Percentiles rank a stretch among this genome's conserved stretches.
Evolutionary conservation across 2,888 invertebrate genomes (phyloP).

Genomic region (Caenorhabditis japonica): DNA sequence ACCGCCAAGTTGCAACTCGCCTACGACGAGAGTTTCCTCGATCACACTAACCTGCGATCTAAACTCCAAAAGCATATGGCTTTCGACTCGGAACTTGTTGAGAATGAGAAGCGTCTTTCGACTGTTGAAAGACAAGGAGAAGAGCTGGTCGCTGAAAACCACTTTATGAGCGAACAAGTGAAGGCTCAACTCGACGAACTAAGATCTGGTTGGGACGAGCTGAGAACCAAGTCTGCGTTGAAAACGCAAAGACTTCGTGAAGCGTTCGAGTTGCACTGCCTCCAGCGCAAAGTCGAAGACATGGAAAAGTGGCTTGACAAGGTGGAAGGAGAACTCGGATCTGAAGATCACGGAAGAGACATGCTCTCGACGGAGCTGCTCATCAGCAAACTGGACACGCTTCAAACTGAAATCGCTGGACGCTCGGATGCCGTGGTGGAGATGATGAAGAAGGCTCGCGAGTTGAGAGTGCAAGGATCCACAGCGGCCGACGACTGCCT

Average conservation of each 20-base stretch:
- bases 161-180: constrained; percentile 86
- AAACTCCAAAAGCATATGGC: constrained; percentile 85
- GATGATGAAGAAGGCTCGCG: constrained; percentile 78
- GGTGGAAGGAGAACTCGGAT: constrained; percentile 84
- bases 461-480: constrained; percentile 58
- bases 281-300: constrained; percentile 86
- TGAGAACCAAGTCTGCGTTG: constrained; percentile 84
- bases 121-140: constrained; percentile 78
- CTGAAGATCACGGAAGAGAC: constrained; percentile 89
- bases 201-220: constrained; percentile 88
- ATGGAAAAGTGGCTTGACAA: constrained; percentile 82
- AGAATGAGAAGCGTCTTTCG: constrained; percentile 82
- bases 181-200: constrained; percentile 87
- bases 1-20: constrained; percentile 93
- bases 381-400: constrained; percentile 80
- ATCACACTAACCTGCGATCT: constrained; percentile 88
- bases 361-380: constrained; percentile 88
- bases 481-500: constrained; percentile 80
- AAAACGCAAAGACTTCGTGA: constrained; percentile 80
- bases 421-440: constrained; percentile 66
- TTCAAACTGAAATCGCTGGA: constrained; percentile 70
- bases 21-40: constrained; percentile 91
- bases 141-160: constrained; percentile 83
- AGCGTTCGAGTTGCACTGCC: constrained; percentile 72
- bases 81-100: constrained; percentile 92